Evolutionary conservation across 30 jellyfish, hydroid and myxozoan genomes (phyloP), one percentile per base, ranked within the genome.

Genomic region (Hydractinia symbiolongicarpus): DNA sequence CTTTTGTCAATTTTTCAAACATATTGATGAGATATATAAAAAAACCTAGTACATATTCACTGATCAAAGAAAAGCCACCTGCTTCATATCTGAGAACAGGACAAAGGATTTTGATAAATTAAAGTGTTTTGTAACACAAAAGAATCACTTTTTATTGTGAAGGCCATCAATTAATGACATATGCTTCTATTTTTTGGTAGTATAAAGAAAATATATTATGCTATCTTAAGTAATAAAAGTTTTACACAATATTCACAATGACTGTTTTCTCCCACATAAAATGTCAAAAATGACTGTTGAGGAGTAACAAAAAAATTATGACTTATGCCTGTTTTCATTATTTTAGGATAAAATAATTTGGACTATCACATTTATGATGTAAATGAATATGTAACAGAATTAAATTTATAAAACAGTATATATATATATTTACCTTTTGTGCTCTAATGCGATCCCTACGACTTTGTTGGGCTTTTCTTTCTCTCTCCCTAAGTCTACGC

Each of bases 401-500:
- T 52, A 54, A 76, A 76, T 9, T 50, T 30, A 30, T 30, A 30
- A 30, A 30, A 30, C 44, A 30, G 44, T 30, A 30, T 30, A 30
- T 30, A 30, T 30, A 30, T 78, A 56, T 7, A 76, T 56, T 71
- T 6, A 84, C 97, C 95, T 90, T 86, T 56, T 61, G 77, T n/a
- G 79, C 85, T 49, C 88, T 62, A 30, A 85, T 49, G 54, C 93
- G 79, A 61, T 81, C 88, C 50, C 97, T 68, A 51, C 97, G 77
- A 49, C 68, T 77, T 61, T 90, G 95, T 71, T 90, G 97, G 53
- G 97, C 97, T 15, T 77, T 77, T 58, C 97, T 77, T 72, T 90
- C 97, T 70, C 89, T 85, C 60, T 90, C 97, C 53, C 97, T 77
- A 53, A 90, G 73, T 74, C 76, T 90, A 68, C 79, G 64, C 44